Evolutionary conservation across 2,888 invertebrate species (phyloP), one percentile per base, ranked within the genome.

Genomic region (Apamea crenata): DNA sequence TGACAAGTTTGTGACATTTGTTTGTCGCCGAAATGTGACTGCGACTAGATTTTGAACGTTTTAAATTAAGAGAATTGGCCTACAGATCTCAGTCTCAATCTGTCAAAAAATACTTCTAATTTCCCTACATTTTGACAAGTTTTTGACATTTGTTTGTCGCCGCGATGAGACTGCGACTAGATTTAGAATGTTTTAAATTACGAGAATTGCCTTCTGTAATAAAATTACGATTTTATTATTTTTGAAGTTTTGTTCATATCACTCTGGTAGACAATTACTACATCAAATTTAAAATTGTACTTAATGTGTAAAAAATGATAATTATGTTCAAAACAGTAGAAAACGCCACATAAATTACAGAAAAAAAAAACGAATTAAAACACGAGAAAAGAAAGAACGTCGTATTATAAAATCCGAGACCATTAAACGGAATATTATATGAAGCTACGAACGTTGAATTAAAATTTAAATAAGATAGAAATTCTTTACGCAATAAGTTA

Each of bases 401-500:
- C 16, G 56, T 72, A 32, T 25, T 12, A 59, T 56, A 78, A 77
- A 81, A 61, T 25, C 14, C 21, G 32, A 59, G 59, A 32, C 21
- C 36, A 77, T 84, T 74, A 73, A 81, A 73, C 32, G 10, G 56
- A 67, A 70, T 63, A 63, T 56, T 72, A 71, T 72, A 71, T 14
- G 76, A 76, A 83, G 50, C n/a, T 78, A 74, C 36, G 36, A 74
- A 36, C 61, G 47, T 18, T 40, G n/a, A 72, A 77, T 74, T 74
- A 67, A 83, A 89, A 82, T 87, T 79, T 56, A 83, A 88, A 88
- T 86, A 63, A 77, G 61, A 66, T 80, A 84, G 80, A 87, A 87
- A 88, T 87, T 81, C n/a, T 86, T 89, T 89, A 86, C 82, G 85
- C 86, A 89, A 91, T 77, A 36, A 70, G 72, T 80, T 67, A 66